Evolutionary conservation across 2,797 vertebrate genomes (phyloP).

Genomic region (Sebastes iracundus): DNA sequence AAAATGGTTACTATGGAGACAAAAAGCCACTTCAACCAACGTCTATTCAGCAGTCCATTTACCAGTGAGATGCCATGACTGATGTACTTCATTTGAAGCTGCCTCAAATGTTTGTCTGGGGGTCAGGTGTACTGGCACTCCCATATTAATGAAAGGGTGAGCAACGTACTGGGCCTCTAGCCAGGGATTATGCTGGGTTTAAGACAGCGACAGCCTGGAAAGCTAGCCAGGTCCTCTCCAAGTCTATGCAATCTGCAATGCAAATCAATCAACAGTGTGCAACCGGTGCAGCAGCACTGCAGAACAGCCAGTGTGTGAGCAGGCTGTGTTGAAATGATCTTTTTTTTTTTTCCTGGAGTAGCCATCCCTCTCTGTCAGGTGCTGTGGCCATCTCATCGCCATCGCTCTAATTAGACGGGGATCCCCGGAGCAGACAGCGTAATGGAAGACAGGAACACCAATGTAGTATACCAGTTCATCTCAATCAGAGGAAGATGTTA

Average conservation of each 20-base stretch:
- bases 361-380: slow-evolving; percentile 79
- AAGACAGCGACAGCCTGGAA: slow-evolving; percentile 64
- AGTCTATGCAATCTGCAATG: slow-evolving; percentile 73
- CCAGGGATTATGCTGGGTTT: slow-evolving; percentile 68
- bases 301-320: slow-evolving; percentile 49
- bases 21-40: slow-evolving; percentile 26
- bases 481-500: slow-evolving; percentile 20
- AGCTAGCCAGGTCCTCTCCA: slow-evolving; percentile 67
- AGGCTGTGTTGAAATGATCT: slow-evolving; percentile 62
- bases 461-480: background rate
- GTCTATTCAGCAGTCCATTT: slow-evolving; percentile 22
- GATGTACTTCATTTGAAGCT: slow-evolving; percentile 34
- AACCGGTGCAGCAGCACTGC: slow-evolving; percentile 41
- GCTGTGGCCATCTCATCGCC: slow-evolving; percentile 57
- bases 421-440: slow-evolving; percentile 47
- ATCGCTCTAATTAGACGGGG: slow-evolving; percentile 64
- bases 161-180: slow-evolving; percentile 49
- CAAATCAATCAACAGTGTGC: slow-evolving; percentile 71
- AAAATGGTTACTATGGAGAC: slow-evolving; percentile 5
- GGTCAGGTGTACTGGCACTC: slow-evolving; percentile 51
- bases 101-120: slow-evolving; percentile 44
- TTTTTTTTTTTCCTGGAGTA: slow-evolving; percentile 37
- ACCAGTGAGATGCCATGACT: slow-evolving; percentile 31
- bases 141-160: slow-evolving; percentile 70
- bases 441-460: slow-evolving; percentile 37